phyloP scores from a whole-genome alignment of 1,140 invertebrate genomes.

The Sarcophaga peregrina region DNA sequence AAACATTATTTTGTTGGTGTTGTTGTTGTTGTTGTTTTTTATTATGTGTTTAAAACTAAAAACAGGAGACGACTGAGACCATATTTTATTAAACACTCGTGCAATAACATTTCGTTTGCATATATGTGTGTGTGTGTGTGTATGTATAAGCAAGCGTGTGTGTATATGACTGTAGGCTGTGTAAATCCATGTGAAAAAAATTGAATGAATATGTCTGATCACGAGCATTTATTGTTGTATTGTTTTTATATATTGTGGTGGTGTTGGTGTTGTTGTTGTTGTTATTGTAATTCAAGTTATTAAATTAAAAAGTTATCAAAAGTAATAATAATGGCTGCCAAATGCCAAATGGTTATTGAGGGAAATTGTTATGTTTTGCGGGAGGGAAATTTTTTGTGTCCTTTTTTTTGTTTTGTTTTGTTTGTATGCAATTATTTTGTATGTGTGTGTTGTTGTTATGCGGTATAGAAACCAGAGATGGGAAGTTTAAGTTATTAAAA shows the following conservation, averaged over 20 bases:
- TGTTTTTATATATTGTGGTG: no score
- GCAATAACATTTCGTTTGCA: not conserved
- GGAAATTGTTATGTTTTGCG: no score
- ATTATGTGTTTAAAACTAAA: constrained; percentile 11
- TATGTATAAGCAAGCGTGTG: not conserved
- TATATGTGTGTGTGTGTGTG: not conserved
- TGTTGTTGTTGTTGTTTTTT: not conserved
- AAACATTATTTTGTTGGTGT: not conserved
- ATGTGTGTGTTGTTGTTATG: no score
- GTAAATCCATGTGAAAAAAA: not conserved
- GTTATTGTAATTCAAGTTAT: constrained; percentile 26
- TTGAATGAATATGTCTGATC: constrained; percentile 6
- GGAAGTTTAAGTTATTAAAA: not conserved
- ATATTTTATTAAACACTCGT: not conserved
- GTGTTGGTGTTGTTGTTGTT: not conserved
- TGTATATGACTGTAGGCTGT: not conserved
- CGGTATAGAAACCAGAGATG: not conserved
- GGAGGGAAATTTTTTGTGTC: no score
- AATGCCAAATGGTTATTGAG: constrained; percentile 35
- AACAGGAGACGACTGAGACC: not conserved
- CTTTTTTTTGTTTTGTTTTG: no score
- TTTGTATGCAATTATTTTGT: no score
- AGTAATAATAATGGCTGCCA: constrained; percentile 27
- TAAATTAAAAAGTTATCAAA: constrained; percentile 40
- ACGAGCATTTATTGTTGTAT: constrained; percentile 24